Evolutionary conservation across 1,140 invertebrate species (phyloP).

Genomic region (Drosophila orosa): DNA sequence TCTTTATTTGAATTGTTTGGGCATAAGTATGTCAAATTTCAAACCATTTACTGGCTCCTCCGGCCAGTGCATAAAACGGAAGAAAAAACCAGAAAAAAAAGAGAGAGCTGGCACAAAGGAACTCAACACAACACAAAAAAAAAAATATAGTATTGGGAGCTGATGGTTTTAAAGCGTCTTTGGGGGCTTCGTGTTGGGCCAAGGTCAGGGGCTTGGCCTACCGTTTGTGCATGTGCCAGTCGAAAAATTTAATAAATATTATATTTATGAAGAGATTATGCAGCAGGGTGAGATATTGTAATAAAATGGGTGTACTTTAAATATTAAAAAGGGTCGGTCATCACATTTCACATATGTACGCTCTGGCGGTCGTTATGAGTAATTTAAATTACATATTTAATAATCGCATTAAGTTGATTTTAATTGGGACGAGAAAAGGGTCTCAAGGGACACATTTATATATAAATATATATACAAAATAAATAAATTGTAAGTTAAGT

Average conservation of each 20-base stretch:
- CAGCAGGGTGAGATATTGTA: slow-evolving; percentile 20
- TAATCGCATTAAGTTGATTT: slow-evolving; percentile 29
- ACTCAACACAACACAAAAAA: background rate
- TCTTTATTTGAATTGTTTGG: slow-evolving; percentile 55
- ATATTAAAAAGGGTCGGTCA: slow-evolving; percentile 40
- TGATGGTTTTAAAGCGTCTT: slow-evolving; percentile 52
- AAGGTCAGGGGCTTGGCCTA: slow-evolving; percentile 25
- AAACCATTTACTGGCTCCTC: slow-evolving; percentile 49
- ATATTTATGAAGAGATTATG: slow-evolving; percentile 48
- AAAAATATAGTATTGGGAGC: slow-evolving; percentile 20
- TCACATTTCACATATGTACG: slow-evolving; percentile 25
- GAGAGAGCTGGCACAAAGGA: slow-evolving; percentile 5
- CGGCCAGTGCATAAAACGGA: slow-evolving; percentile 44
- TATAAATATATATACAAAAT: too few species aligned
- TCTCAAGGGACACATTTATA: too few species aligned
- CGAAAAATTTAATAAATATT: slow-evolving; percentile 51
- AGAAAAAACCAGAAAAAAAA: background rate
- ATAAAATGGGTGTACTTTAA: slow-evolving; percentile 50
- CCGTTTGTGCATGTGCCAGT: background rate
- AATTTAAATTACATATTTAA: slow-evolving; percentile 41
- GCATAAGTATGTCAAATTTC: slow-evolving; percentile 57
- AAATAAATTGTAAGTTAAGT: background rate
- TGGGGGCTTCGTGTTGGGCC: slow-evolving; percentile 22
- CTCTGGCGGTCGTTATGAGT: slow-evolving; percentile 14
- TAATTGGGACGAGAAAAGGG: slow-evolving; percentile 6